phyloP scores from a whole-genome alignment of 2,888 invertebrate genomes.

The Drosophila buzzatii region DNA sequence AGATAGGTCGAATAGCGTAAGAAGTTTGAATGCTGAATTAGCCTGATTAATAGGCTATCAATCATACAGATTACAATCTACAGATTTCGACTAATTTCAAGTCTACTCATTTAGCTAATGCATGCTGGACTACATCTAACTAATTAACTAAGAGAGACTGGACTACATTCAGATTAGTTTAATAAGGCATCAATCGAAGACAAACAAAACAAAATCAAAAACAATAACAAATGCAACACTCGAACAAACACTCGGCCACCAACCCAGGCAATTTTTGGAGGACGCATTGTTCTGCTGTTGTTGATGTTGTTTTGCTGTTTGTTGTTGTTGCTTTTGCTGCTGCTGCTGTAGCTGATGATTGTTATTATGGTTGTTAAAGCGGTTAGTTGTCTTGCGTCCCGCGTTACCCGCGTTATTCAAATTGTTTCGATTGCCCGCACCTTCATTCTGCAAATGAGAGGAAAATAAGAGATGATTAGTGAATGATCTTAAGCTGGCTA shows the following conservation, averaged over 20 bases:
- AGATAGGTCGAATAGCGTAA: no score
- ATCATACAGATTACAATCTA: no score
- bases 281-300: conserved; percentile 27
- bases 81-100: no score
- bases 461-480: conserved; percentile 63
- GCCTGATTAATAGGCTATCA: no score
- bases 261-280: conserved; percentile 85
- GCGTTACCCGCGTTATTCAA: conserved; percentile 54
- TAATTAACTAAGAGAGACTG: not conserved
- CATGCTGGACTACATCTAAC: no score
- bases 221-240: conserved; percentile 22
- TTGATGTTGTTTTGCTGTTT: conserved; percentile 25
- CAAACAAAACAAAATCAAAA: conserved; percentile 20
- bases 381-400: conserved; percentile 91
- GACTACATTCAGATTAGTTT: not conserved
- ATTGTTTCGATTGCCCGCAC: conserved; percentile 74
- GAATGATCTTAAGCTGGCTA: no score
- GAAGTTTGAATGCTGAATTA: no score
- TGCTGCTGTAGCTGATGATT: conserved; percentile 36
- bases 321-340: conserved; percentile 27
- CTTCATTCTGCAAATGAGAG: conserved; percentile 86
- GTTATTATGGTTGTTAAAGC: conserved; percentile 87
- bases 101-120: no score
- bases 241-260: conserved; percentile 33
- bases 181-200: not conserved